Conservation (phyloP, 1,140 invertebrate species). For the Forficula auricularia region DNA sequence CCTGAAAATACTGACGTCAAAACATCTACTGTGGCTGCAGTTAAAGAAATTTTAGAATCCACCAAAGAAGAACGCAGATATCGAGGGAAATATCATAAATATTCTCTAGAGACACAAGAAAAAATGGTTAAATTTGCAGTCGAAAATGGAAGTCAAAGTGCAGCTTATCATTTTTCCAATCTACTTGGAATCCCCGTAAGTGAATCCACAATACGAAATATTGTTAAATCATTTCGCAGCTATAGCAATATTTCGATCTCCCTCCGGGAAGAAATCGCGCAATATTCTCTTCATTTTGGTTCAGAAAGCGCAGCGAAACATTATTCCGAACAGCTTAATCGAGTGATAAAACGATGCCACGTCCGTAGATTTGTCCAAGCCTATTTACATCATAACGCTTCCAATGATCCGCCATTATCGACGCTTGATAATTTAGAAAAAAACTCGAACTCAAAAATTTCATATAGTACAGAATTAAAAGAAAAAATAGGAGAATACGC, state of each 20-base stretch:
- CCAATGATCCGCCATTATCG: slow-evolving; percentile 2
- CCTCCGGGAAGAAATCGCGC: slow-evolving; percentile 23
- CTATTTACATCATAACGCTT: slow-evolving; percentile 15
- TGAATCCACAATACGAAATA: slow-evolving; percentile 25
- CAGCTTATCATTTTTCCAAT: slow-evolving; percentile 21
- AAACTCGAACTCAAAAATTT: slow-evolving; percentile 8
- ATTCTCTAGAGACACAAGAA: slow-evolving; percentile 21
- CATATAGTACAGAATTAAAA: slow-evolving; percentile 19
- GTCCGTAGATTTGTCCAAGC: slow-evolving; percentile 22
- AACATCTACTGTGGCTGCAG: slow-evolving; percentile 18
- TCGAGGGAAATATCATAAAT: slow-evolving; percentile 24
- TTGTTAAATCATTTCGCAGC: slow-evolving; percentile 19
- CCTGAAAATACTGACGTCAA: too few relatives aligned
- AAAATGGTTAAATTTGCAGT: slow-evolving; percentile 22
- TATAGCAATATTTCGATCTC: slow-evolving; percentile 16
- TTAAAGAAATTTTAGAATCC: slow-evolving; percentile 20
- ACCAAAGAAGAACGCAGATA: slow-evolving; percentile 21
- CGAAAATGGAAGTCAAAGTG: slow-evolving; percentile 19
- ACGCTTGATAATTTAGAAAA: slow-evolving; percentile 6
- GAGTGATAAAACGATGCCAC: slow-evolving; percentile 18
- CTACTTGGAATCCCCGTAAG: slow-evolving; percentile 19
- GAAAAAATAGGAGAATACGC: slow-evolving; percentile 23
- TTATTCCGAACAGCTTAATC: slow-evolving; percentile 19
- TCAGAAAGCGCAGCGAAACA: slow-evolving; percentile 19
- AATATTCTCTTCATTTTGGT: slow-evolving; percentile 20